phyloP scores from a whole-genome alignment of 2,113 vertebrate species.

The Empidonax traillii region DNA sequence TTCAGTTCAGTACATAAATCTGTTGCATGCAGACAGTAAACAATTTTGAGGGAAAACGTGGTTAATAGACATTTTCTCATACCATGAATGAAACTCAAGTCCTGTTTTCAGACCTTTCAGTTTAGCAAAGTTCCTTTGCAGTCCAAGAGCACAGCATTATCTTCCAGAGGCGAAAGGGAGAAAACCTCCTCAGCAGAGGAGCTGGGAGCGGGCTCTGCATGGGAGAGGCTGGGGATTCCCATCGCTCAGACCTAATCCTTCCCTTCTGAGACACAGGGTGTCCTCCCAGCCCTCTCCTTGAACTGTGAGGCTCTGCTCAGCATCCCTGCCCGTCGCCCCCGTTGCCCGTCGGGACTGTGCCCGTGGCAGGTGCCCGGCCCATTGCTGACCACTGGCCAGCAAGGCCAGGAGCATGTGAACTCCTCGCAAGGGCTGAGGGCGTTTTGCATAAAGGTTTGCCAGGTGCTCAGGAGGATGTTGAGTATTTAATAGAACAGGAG shows the following conservation, averaged over 20 bases:
- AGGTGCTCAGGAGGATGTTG: neutral
- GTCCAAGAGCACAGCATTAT: neutral
- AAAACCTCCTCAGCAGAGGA: too few relatives aligned
- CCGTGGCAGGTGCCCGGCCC: accelerated
- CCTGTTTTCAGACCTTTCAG: neutral
- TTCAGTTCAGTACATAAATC: neutral
- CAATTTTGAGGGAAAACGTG: neutral
- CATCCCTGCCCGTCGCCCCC: neutral
- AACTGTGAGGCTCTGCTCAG: neutral
- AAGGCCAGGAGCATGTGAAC: neutral
- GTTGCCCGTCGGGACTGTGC: accelerated
- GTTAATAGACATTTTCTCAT: neutral
- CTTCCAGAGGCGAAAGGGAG: neutral
- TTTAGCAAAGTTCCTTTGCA: neutral
- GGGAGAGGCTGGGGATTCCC: neutral
- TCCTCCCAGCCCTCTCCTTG: accelerated
- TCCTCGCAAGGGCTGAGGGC: accelerated
- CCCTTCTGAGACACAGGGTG: neutral
- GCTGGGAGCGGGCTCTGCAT: neutral
- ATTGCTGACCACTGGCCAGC: neutral
- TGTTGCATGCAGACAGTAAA: neutral
- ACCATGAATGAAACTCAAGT: neutral
- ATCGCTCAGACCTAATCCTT: accelerated
- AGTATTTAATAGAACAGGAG: neutral
- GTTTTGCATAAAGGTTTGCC: accelerated